phyloP scores from a whole-genome alignment of 2,888 invertebrate species.

The Microplitis manilae region DNA sequence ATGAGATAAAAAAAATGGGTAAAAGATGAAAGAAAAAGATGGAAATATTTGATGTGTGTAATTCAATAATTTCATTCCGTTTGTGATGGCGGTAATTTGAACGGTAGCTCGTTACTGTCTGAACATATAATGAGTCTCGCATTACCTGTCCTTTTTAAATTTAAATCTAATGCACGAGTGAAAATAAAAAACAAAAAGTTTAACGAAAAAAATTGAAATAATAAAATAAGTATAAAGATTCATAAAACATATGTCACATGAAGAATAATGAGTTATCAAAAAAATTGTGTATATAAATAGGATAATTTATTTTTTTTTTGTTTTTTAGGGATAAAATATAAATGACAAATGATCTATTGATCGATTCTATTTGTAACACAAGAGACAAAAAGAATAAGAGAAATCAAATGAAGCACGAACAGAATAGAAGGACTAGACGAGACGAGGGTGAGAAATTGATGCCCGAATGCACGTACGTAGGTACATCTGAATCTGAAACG shows the following conservation, averaged over 20 bases:
- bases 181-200: constrained; percentile 1
- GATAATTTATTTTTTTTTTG: background rate
- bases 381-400: constrained; percentile 13
- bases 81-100: constrained; percentile 61
- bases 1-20: background rate
- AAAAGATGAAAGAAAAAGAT: constrained; percentile 28
- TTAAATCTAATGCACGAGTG: constrained; percentile 29
- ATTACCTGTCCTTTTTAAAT: constrained; percentile 56
- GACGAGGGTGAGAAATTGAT: constrained; percentile 43
- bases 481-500: constrained; percentile 43
- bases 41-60: constrained; percentile 32
- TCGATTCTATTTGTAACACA: constrained; percentile 15
- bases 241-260: background rate
- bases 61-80: constrained; percentile 41
- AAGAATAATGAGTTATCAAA: background rate
- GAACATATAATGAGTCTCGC: constrained; percentile 67
- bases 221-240: constrained; percentile 6
- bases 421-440: background rate
- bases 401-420: constrained; percentile 42
- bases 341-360: constrained; percentile 1
- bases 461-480: constrained; percentile 28
- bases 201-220: constrained; percentile 12
- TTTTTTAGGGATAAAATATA: background rate
- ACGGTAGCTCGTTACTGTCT: constrained; percentile 63
- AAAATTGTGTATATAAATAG: background rate